Evolutionary conservation across 2,113 vertebrate genomes (phyloP).

Genomic region (Equus quagga): DNA sequence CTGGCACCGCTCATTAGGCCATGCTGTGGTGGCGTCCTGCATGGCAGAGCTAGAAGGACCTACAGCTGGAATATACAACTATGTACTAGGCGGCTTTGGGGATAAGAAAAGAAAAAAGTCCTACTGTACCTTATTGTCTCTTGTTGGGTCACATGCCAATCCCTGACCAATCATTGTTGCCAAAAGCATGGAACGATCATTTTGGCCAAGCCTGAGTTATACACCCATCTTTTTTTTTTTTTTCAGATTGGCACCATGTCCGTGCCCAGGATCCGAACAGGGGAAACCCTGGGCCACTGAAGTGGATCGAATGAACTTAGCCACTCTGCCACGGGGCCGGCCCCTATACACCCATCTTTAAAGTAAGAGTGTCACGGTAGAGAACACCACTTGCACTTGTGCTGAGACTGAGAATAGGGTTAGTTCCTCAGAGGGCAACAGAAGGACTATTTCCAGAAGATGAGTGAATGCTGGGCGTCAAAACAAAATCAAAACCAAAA

Average conservation of each 20-base stretch:
- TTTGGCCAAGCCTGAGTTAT: not conserved
- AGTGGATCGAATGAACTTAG: no score
- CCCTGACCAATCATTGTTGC: not conserved
- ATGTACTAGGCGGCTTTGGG: no score
- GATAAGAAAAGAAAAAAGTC: not conserved
- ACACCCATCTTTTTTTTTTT: not conserved
- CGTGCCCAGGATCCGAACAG: no score
- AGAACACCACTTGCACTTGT: not conserved
- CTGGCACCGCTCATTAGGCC: no score
- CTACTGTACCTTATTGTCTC: not conserved
- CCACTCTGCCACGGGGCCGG: no score
- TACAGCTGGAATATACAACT: no score
- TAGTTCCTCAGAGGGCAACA: not conserved
- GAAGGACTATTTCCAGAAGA: not conserved
- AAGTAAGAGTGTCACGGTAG: not conserved
- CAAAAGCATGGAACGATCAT: not conserved
- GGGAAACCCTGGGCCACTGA: no score
- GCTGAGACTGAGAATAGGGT: not conserved
- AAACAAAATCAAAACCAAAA: not conserved
- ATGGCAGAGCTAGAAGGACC: no score
- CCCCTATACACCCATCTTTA: not conserved
- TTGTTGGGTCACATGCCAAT: not conserved
- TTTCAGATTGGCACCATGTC: no score
- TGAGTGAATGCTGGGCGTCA: not conserved
- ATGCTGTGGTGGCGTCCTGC: no score